Evolutionary conservation across 2,888 invertebrate species (phyloP).

Genomic region (Meloe dianella): DNA sequence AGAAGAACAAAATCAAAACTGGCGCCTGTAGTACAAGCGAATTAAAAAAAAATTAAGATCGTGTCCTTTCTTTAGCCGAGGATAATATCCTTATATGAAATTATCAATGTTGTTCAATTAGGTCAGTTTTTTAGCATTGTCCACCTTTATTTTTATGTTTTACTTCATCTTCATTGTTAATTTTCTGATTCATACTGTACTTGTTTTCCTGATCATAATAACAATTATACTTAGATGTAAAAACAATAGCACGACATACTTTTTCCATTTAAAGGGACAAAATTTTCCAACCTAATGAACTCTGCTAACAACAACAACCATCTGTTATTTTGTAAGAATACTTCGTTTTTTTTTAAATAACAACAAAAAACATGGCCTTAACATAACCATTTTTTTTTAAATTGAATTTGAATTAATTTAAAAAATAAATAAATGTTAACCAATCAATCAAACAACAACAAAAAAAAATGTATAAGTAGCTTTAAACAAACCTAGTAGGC

Average conservation of each 20-base stretch:
- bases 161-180: not conserved
- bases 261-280: not conserved
- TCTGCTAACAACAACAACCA: not conserved
- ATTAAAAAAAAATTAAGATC: not conserved
- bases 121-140: not conserved
- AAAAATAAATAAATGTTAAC: not conserved
- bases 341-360: too few species aligned
- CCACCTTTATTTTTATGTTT: not conserved
- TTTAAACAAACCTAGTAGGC: constrained; percentile 1
- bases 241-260: constrained; percentile 3
- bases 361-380: too few species aligned
- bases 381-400: too few species aligned
- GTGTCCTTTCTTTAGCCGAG: not conserved
- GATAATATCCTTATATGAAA: not conserved
- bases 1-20: not conserved
- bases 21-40: not conserved
- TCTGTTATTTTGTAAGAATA: not conserved
- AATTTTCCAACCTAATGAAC: not conserved
- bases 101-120: not conserved
- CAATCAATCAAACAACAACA: not conserved
- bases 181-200: not conserved
- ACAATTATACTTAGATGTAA: not conserved
- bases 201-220: not conserved
- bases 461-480: not conserved
- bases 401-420: not conserved